phyloP scores from a whole-genome alignment of 2,797 vertebrate genomes.

The Sebastes matsubarae region DNA sequence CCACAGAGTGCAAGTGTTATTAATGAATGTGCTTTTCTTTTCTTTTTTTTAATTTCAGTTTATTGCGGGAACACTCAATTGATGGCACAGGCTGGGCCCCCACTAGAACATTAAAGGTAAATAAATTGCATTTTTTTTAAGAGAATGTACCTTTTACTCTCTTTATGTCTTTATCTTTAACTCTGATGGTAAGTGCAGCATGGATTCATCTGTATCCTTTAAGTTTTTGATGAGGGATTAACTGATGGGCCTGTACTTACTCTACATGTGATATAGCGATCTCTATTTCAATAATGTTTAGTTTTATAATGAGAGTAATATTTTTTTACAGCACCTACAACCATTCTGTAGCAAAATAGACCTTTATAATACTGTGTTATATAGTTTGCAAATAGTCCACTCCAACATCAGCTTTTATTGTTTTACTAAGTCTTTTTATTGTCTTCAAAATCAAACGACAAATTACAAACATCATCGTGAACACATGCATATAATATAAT shows the following conservation, averaged over 20 bases:
- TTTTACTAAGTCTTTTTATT: too few relatives aligned
- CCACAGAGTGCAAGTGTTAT: not conserved
- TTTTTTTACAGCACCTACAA: not conserved
- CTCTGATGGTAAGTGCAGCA: not conserved
- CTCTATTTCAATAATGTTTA: not conserved
- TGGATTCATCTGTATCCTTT: not conserved
- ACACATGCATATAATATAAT: too few relatives aligned
- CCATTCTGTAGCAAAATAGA: not conserved
- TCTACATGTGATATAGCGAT: not conserved
- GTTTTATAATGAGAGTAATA: not conserved
- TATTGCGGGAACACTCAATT: constrained; percentile 98
- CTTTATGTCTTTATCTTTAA: not conserved
- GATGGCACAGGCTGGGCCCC: constrained; percentile 99
- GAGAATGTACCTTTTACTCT: not conserved
- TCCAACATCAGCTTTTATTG: not conserved
- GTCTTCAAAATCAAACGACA: not conserved
- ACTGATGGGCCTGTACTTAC: not conserved
- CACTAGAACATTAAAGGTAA: constrained; percentile 96
- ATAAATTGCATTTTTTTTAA: not conserved
- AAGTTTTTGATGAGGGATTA: not conserved
- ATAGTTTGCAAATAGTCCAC: not conserved
- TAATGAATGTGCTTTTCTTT: not conserved
- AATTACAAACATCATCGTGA: not conserved
- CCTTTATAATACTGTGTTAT: not conserved
- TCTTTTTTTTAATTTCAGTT: constrained; percentile 76